Evolutionary conservation across 2,797 vertebrate species (phyloP).

Genomic region (Chanos chanos): DNA sequence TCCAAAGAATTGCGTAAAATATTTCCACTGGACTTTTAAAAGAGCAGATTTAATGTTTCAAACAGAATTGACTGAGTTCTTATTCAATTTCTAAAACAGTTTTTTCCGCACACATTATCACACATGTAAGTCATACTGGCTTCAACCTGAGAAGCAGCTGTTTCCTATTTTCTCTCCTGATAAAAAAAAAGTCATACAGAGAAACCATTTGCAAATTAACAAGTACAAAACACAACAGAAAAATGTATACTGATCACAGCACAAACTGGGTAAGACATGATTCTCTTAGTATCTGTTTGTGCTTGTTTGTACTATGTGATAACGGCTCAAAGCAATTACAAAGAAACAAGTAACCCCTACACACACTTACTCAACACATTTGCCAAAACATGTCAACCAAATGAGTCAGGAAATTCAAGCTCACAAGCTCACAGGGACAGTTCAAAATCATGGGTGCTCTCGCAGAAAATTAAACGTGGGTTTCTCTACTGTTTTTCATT

Average conservation of each 20-base stretch:
- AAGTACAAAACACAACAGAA: slow-evolving; percentile 44
- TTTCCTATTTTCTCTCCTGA: slow-evolving; percentile 41
- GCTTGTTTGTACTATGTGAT: slow-evolving; percentile 13
- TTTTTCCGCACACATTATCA: slow-evolving; percentile 35
- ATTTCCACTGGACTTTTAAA: background rate
- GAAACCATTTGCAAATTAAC: slow-evolving; percentile 52
- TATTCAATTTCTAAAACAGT: slow-evolving; percentile 14
- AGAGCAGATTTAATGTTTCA: slow-evolving; percentile 16
- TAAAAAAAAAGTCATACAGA: slow-evolving; percentile 49
- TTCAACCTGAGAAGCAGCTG: slow-evolving; percentile 56
- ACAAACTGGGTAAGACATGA: slow-evolving; percentile 5
- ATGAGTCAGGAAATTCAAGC: too few relatives aligned
- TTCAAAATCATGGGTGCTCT: too few relatives aligned
- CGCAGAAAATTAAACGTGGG: too few relatives aligned
- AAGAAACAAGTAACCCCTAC: too few relatives aligned
- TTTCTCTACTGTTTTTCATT: too few relatives aligned
- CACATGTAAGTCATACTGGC: slow-evolving; percentile 56
- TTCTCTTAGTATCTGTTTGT: background rate
- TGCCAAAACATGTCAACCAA: too few relatives aligned
- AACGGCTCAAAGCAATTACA: too few relatives aligned
- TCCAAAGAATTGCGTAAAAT: too few relatives aligned
- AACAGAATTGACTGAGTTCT: slow-evolving; percentile 1
- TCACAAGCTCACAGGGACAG: too few relatives aligned
- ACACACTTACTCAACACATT: too few relatives aligned
- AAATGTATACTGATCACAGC: slow-evolving; percentile 10